Evolutionary conservation across 2,888 invertebrate species (phyloP).

Genomic region (Brachypalpus laphriformis): DNA sequence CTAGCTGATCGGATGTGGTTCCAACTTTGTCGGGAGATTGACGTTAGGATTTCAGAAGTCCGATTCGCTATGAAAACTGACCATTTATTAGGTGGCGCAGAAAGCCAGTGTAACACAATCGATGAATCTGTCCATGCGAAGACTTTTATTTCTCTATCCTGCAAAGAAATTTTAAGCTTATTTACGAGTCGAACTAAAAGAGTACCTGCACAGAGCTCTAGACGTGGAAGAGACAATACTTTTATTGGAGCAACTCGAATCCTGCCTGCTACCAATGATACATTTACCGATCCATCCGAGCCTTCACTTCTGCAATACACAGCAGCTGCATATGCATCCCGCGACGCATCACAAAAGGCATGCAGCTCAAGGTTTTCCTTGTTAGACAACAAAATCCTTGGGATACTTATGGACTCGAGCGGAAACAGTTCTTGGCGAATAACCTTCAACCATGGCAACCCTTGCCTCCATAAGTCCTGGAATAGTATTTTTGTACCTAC

Average conservation of each 20-base stretch:
- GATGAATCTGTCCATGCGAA: too few species aligned
- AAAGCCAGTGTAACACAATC: too few species aligned
- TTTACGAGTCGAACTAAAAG: slow-evolving; percentile 9
- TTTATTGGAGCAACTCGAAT: slow-evolving; percentile 39
- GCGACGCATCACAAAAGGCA: slow-evolving; percentile 40
- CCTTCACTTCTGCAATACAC: slow-evolving; percentile 18
- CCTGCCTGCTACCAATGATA: slow-evolving; percentile 23
- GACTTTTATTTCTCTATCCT: too few species aligned
- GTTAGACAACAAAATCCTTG: slow-evolving; percentile 2
- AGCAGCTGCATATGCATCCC: slow-evolving; percentile 41
- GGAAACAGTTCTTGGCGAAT: background rate
- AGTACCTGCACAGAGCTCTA: slow-evolving; percentile 3
- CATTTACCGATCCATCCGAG: background rate
- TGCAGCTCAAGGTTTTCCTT: slow-evolving; percentile 8
- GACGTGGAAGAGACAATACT: slow-evolving; percentile 10
- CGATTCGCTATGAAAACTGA: slow-evolving; percentile 56
- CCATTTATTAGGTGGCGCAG: slow-evolving; percentile 15
- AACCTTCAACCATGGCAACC: background rate
- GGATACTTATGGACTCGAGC: background rate
- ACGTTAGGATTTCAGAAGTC: slow-evolving; percentile 64
- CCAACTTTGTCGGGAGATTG: too few species aligned
- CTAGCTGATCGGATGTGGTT: slow-evolving; percentile 49
- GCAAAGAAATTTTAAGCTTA: too few species aligned
- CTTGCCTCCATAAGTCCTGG: slow-evolving; percentile 16
- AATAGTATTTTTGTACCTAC: slow-evolving; percentile 11